Conservation (phyloP, 2,113 vertebrate species). For the Thamnophis sirtalis region DNA sequence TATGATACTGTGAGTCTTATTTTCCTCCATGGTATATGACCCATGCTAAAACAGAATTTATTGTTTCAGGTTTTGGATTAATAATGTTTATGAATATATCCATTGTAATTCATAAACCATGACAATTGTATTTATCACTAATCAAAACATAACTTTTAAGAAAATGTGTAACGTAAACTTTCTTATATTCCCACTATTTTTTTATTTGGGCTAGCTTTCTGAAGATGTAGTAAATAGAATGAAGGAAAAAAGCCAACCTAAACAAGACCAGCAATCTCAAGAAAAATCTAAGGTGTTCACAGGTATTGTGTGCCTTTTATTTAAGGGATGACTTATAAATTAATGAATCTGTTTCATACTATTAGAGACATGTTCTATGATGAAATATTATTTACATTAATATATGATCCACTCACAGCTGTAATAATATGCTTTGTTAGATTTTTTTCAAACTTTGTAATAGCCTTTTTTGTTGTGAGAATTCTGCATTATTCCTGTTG, state of each 20-base stretch:
- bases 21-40: not conserved
- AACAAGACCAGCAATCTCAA: constrained; percentile 13
- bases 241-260: constrained; percentile 59
- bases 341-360: not conserved
- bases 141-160: not conserved
- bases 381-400: constrained; percentile 4
- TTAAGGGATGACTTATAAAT: not conserved
- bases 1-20: not conserved
- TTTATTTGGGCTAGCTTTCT: constrained; percentile 60
- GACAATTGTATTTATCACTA: not conserved
- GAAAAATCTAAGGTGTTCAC: constrained; percentile 24
- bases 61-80: not conserved
- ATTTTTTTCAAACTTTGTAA: not conserved
- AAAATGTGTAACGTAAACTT: constrained; percentile 6
- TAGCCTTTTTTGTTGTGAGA: not conserved
- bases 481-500: not conserved
- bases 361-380: constrained; percentile 13
- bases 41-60: not conserved
- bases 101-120: not conserved
- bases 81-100: not conserved
- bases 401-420: not conserved
- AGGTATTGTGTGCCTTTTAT: constrained; percentile 49
- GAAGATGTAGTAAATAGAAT: constrained; percentile 75
- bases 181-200: not conserved
- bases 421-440: not conserved